phyloP scores from a whole-genome alignment of 2,797 vertebrate genomes.

The Fundulus diaphanus region DNA sequence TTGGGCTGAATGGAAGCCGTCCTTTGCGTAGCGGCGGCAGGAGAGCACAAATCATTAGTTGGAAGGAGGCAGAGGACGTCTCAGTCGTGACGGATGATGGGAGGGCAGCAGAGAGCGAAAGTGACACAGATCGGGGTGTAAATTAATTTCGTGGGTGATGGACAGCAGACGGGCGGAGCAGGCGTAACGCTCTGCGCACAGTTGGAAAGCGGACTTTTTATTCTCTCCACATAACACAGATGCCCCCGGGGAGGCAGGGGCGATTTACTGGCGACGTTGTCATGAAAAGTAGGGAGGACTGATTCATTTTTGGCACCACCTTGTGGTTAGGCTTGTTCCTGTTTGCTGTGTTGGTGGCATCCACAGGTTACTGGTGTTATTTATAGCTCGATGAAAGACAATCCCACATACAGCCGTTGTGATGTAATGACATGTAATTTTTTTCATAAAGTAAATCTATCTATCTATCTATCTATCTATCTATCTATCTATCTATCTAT shows the following conservation, averaged over 20 bases:
- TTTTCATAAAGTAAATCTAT: background rate
- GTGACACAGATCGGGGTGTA: slow-evolving; percentile 37
- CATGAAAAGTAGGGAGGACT: background rate
- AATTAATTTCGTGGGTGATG: slow-evolving; percentile 24
- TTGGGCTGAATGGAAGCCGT: slow-evolving; percentile 10
- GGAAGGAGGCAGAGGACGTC: slow-evolving; percentile 31
- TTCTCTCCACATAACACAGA: background rate
- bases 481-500: too few relatives aligned
- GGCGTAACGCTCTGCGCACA: slow-evolving; percentile 1
- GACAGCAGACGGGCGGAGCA: background rate
- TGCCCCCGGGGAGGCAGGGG: background rate
- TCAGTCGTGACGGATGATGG: slow-evolving; percentile 44
- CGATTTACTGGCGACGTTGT: background rate
- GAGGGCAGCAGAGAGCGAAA: slow-evolving; percentile 19
- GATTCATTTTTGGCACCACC: slow-evolving; percentile 62
- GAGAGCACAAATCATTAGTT: slow-evolving; percentile 12
- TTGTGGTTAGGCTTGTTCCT: slow-evolving; percentile 51
- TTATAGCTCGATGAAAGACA: slow-evolving; percentile 11
- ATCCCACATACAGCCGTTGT: background rate
- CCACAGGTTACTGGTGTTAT: slow-evolving; percentile 35
- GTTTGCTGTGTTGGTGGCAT: slow-evolving; percentile 27
- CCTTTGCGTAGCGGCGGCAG: slow-evolving; percentile 7
- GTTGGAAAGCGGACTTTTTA: slow-evolving; percentile 2
- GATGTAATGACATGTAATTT: background rate
- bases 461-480: too few relatives aligned